Conservation (phyloP, 2,113 vertebrate species). For the Aix galericulata region DNA sequence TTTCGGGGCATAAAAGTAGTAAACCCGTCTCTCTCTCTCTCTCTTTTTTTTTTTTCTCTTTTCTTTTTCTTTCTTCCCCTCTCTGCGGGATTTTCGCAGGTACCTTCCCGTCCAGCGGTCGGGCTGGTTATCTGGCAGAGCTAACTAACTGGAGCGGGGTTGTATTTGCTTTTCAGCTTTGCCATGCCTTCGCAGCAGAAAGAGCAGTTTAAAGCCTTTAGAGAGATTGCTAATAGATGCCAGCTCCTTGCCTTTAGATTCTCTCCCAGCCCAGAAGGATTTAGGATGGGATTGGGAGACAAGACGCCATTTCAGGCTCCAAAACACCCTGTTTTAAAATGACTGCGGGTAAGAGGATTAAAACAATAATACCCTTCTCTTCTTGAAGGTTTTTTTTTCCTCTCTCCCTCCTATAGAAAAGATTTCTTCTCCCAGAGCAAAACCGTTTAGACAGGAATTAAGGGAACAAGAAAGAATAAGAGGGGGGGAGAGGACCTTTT, state of each 20-base stretch:
- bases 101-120: not conserved
- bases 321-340: slow-evolving; percentile 92
- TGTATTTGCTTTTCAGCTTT: slow-evolving; percentile 84
- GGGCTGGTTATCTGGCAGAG: slow-evolving; percentile 52
- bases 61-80: not conserved
- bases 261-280: slow-evolving; percentile 86
- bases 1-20: not conserved
- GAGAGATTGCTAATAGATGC: slow-evolving; percentile 84
- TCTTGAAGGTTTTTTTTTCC: slow-evolving; percentile 81
- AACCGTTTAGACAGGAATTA: slow-evolving; percentile 99
- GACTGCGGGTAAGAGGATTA: slow-evolving; percentile 99
- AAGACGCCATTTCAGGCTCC: slow-evolving; percentile 93
- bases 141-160: slow-evolving; percentile 71
- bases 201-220: slow-evolving; percentile 78
- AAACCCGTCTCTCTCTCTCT: not conserved
- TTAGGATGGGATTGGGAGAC: slow-evolving; percentile 87
- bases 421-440: slow-evolving; percentile 97
- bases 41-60: not conserved
- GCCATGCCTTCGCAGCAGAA: slow-evolving; percentile 80
- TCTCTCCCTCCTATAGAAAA: slow-evolving; percentile 89
- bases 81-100: slow-evolving; percentile 13
- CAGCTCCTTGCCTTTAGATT: slow-evolving; percentile 83
- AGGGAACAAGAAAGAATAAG: slow-evolving; percentile 89
- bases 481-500: slow-evolving; percentile 72
- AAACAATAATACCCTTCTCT: slow-evolving; percentile 98